Evolutionary conservation across 2,888 invertebrate species (phyloP).

Genomic region (Unio delphinus): DNA sequence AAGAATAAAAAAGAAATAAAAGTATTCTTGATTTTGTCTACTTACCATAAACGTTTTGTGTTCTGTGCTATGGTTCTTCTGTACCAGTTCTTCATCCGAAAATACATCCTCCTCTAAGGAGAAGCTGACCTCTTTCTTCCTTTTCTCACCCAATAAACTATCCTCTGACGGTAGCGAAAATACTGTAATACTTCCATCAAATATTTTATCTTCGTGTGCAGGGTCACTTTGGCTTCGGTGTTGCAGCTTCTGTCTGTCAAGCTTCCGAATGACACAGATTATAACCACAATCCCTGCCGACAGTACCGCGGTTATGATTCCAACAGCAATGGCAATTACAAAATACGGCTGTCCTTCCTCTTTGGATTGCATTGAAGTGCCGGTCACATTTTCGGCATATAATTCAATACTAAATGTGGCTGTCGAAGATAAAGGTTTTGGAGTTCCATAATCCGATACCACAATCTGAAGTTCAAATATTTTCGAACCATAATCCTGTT

Average conservation of each 20-base stretch:
- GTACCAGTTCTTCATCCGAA: constrained; percentile 34
- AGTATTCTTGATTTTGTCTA: not conserved
- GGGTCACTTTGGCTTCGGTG: constrained; percentile 10
- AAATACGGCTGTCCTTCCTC: constrained; percentile 28
- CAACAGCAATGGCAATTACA: constrained; percentile 38
- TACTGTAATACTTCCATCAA: constrained; percentile 39
- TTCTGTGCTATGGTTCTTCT: constrained; percentile 23
- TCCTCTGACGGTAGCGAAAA: constrained; percentile 37
- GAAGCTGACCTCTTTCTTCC: constrained; percentile 38
- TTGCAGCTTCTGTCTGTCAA: constrained; percentile 29
- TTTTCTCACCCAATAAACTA: constrained; percentile 30
- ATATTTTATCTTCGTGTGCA: constrained; percentile 19
- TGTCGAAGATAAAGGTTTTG: constrained; percentile 13
- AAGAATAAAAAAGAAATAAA: too few species aligned
- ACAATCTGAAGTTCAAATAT: constrained; percentile 26
- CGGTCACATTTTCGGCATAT: constrained; percentile 20
- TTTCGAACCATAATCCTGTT: constrained; percentile 24
- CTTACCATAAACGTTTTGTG: constrained; percentile 35
- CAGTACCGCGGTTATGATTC: constrained; percentile 35
- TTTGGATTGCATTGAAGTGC: not conserved
- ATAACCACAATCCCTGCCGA: constrained; percentile 40
- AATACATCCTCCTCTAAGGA: constrained; percentile 38
- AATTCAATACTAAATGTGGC: constrained; percentile 26
- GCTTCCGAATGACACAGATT: constrained; percentile 39
- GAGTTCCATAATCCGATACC: constrained; percentile 32